These are phyloP conservation scores for Anoplolepis gracilipes DNA, from an alignment of 1,140 invertebrate genomes.

Conservation along the genomic window DNA sequence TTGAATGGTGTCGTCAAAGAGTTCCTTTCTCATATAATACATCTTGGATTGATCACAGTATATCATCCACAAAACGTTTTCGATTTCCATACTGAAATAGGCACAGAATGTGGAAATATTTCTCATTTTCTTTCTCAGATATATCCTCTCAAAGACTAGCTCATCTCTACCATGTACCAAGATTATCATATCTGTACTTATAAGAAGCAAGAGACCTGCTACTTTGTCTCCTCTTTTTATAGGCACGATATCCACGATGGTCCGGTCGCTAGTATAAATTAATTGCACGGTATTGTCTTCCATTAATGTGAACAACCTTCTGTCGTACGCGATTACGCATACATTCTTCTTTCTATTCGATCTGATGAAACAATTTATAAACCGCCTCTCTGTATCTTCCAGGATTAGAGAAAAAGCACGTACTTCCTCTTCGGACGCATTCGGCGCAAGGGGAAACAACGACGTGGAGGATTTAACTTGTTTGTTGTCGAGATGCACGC, in stretches of 20 bases:
- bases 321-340: slow-evolving; percentile 73
- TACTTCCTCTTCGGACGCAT: neutral
- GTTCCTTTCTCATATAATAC: slow-evolving; percentile 71
- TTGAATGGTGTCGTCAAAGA: slow-evolving; percentile 48
- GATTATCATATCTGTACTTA: slow-evolving; percentile 60
- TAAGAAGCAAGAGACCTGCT: slow-evolving; percentile 73
- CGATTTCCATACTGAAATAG: slow-evolving; percentile 47
- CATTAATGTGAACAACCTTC: slow-evolving; percentile 66
- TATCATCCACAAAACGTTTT: slow-evolving; percentile 75
- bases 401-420: slow-evolving; percentile 22
- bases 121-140: slow-evolving; percentile 61
- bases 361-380: slow-evolving; percentile 60
- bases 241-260: slow-evolving; percentile 71
- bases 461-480: slow-evolving; percentile 58
- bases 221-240: slow-evolving; percentile 69
- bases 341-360: slow-evolving; percentile 25
- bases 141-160: slow-evolving; percentile 73
- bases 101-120: slow-evolving; percentile 61
- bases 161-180: slow-evolving; percentile 67
- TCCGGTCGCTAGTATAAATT: slow-evolving; percentile 63
- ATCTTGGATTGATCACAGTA: slow-evolving; percentile 69
- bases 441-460: slow-evolving; percentile 51
- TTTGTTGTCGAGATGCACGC: slow-evolving; percentile 77
- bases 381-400: slow-evolving; percentile 40
- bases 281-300: slow-evolving; percentile 62